These are phyloP conservation scores for Mungos mungo DNA, from an alignment of 2,113 vertebrate species.

Conservation along the genomic window DNA sequence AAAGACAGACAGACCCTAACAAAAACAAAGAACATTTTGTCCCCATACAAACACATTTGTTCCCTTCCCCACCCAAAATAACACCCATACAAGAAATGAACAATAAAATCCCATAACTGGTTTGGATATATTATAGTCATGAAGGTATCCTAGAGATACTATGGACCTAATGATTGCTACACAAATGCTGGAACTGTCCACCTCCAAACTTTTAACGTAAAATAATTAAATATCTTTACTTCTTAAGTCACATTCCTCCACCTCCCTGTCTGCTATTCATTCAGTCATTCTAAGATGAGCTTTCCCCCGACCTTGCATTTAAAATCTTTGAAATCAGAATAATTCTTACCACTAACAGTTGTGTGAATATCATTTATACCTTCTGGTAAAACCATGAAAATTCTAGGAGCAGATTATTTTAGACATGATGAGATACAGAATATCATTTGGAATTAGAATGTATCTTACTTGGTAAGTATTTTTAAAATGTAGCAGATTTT, in stretches of 20 bases:
- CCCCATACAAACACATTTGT: neutral
- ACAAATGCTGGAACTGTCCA: neutral
- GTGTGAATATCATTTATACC: neutral
- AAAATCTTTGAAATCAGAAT: constrained; percentile 5
- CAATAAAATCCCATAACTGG: constrained; percentile 12
- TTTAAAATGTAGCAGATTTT: neutral
- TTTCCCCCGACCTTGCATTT: neutral
- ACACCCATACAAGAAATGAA: neutral
- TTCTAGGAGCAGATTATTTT: neutral
- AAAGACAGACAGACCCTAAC: neutral
- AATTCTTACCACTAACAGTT: neutral
- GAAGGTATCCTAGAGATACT: neutral
- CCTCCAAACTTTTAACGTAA: neutral
- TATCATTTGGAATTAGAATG: constrained; percentile 24
- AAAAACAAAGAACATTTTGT: constrained; percentile 9
- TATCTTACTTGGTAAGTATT: neutral
- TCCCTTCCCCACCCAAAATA: neutral
- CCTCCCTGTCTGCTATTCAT: neutral
- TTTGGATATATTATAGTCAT: neutral
- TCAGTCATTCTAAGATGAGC: neutral
- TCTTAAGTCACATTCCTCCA: neutral
- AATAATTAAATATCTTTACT: neutral
- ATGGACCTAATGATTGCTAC: neutral
- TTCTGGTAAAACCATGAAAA: neutral
- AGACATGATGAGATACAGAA: neutral